Evolutionary conservation across 2,888 invertebrate genomes (phyloP).

Genomic region (Zygogramma bicolorata): DNA sequence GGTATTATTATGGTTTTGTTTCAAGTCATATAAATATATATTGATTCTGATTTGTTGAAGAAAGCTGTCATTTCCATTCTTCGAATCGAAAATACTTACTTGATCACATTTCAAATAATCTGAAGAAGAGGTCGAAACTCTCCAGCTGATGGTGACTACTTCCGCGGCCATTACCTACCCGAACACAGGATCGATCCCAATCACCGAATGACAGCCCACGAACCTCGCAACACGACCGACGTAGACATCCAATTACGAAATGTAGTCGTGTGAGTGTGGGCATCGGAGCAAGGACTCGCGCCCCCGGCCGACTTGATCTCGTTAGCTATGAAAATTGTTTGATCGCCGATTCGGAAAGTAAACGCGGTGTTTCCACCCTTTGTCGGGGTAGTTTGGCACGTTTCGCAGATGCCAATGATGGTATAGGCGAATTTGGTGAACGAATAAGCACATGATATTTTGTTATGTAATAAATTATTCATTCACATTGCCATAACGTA

Average conservation of each 20-base stretch:
- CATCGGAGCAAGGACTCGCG: constrained; percentile 29
- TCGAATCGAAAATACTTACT: too few relatives aligned
- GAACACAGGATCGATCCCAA: background rate
- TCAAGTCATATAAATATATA: too few relatives aligned
- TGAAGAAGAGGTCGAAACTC: too few relatives aligned
- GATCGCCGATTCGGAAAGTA: constrained; percentile 67
- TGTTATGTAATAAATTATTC: too few relatives aligned
- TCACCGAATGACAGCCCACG: background rate
- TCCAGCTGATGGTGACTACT: too few relatives aligned
- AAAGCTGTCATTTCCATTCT: too few relatives aligned
- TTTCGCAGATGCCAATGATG: background rate
- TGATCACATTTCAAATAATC: too few relatives aligned
- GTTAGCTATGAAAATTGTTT: constrained; percentile 68
- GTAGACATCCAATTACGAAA: constrained; percentile 57
- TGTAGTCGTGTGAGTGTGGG: constrained; percentile 48
- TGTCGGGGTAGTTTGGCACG: constrained; percentile 45
- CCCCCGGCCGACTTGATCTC: constrained; percentile 62
- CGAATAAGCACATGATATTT: too few relatives aligned
- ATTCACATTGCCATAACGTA: too few relatives aligned
- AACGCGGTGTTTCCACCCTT: constrained; percentile 61
- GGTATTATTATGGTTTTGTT: too few relatives aligned
- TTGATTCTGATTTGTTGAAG: too few relatives aligned
- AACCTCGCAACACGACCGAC: constrained; percentile 16
- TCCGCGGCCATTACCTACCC: background rate
- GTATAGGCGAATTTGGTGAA: background rate